A percentile compares a stretch with the other conserved stretches of the same genome.
These are phyloP conservation scores for Bilobella aurantiaca DNA, from an alignment of 1,140 invertebrate genomes.

Conservation along the genomic window DNA sequence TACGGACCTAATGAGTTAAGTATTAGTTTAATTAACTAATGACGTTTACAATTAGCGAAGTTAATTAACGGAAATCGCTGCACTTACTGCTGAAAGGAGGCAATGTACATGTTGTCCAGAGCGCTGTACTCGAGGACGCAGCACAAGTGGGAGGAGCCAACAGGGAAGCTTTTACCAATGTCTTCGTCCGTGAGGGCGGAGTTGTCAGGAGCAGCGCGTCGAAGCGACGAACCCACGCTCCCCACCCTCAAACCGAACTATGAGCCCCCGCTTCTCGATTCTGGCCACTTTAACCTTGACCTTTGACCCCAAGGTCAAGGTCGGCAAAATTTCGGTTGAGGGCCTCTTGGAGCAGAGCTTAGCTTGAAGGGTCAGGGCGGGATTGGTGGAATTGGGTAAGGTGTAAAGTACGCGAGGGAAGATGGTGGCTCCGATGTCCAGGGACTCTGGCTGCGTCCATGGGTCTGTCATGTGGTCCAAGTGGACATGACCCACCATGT, in stretches of 20 bases:
- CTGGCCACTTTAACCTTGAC: conserved; percentile 43
- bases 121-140: conserved; percentile 48
- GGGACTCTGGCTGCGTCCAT: conserved; percentile 36
- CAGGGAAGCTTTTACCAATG: conserved; percentile 42
- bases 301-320: conserved; percentile 44
- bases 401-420: conserved; percentile 53
- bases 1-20: conserved; percentile 33
- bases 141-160: conserved; percentile 46
- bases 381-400: conserved; percentile 55
- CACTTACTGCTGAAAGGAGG: conserved; percentile 45
- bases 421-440: conserved; percentile 41
- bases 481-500: conserved; percentile 46
- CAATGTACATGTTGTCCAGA: conserved; percentile 49
- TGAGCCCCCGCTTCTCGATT: conserved; percentile 45
- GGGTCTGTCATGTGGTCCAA: conserved; percentile 43
- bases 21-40: not conserved
- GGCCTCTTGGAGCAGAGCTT: conserved; percentile 39
- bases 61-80: not conserved
- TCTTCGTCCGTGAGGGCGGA: conserved; percentile 38
- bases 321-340: conserved; percentile 38
- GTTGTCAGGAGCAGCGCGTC: conserved; percentile 42
- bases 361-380: conserved; percentile 46
- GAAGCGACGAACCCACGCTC: conserved; percentile 48
- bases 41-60: too few species aligned
- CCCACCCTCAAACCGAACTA: conserved; percentile 45